These are phyloP conservation scores for Uloborus plumipes DNA, from an alignment of 2,888 invertebrate species.

Conservation along the genomic window DNA sequence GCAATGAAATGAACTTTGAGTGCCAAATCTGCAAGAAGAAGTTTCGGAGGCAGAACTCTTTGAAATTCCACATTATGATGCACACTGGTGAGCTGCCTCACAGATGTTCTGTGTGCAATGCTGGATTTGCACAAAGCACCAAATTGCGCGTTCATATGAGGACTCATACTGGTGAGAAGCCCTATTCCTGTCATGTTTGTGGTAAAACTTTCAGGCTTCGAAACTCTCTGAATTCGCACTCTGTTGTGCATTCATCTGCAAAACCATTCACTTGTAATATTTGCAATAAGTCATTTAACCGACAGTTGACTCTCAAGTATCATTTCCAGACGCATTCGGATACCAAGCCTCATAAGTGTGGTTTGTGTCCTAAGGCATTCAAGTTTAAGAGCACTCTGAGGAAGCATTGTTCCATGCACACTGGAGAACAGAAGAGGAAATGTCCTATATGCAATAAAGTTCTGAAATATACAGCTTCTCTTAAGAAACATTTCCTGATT, in stretches of 20 bases:
- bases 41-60: background rate
- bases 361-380: background rate
- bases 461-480: background rate
- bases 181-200: slow-evolving; percentile 2
- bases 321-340: slow-evolving; percentile 4
- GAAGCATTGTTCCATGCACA: slow-evolving; percentile 11
- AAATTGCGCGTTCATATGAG: background rate
- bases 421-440: background rate
- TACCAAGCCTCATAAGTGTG: slow-evolving; percentile 3
- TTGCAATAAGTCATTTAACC: background rate
- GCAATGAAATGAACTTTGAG: background rate
- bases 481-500: background rate
- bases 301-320: background rate
- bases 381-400: background rate
- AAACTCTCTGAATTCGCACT: background rate
- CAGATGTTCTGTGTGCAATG: background rate
- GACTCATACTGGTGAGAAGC: slow-evolving; percentile 9
- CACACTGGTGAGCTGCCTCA: background rate
- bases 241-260: background rate
- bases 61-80: background rate
- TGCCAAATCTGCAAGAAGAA: background rate
- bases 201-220: background rate
- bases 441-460: background rate
- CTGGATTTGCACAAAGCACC: slow-evolving; percentile 5
- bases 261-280: slow-evolving; percentile 5